phyloP scores from a whole-genome alignment of 2,113 vertebrate genomes.

The Barnardius zonarius region DNA sequence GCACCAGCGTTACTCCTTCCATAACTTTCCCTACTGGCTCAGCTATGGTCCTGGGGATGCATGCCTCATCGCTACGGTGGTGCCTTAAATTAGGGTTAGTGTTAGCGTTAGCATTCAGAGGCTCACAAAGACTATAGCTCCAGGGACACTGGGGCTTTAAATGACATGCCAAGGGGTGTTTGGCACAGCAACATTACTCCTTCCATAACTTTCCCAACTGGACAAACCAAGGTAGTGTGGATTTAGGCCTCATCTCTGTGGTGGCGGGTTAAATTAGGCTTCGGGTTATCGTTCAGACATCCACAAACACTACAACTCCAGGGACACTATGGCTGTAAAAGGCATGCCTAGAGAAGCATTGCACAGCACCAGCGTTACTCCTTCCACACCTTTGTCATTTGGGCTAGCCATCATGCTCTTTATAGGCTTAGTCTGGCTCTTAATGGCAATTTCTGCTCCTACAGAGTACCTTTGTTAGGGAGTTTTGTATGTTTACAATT shows the following conservation, averaged over 20 bases:
- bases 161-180: neutral
- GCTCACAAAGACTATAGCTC: neutral
- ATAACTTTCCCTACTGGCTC: too few relatives aligned
- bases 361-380: neutral
- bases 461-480: neutral
- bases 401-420: neutral
- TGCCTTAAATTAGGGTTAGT: too few relatives aligned
- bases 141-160: neutral
- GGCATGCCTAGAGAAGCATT: neutral
- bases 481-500: neutral
- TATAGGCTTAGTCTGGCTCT: neutral
- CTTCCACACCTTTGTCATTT: neutral
- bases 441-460: neutral
- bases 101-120: neutral
- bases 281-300: too few relatives aligned
- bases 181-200: neutral
- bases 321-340: neutral
- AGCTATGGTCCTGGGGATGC: too few relatives aligned
- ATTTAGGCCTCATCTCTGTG: too few relatives aligned
- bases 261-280: too few relatives aligned
- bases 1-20: too few relatives aligned
- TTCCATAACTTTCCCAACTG: neutral
- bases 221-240: too few relatives aligned
- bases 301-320: neutral
- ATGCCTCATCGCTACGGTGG: too few relatives aligned